Evolutionary conservation across 1,140 invertebrate genomes (phyloP).

Genomic region (Pentalonia nigronervosa): DNA sequence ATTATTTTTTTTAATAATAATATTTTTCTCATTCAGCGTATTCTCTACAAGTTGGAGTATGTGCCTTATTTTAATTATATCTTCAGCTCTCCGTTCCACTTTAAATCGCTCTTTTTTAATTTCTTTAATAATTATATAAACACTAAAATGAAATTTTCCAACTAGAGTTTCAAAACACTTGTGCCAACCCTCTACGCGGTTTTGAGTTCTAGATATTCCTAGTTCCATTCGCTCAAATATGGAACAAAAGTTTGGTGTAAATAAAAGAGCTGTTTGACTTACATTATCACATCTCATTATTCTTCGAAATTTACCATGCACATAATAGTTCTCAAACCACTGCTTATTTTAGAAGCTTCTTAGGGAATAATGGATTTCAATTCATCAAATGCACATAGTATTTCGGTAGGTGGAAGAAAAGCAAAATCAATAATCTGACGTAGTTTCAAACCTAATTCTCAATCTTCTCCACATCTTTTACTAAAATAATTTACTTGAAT

Average conservation of each 20-base stretch:
- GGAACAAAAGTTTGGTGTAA: not conserved
- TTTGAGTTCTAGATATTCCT: not conserved
- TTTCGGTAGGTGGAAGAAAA: not conserved
- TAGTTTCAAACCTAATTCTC: not conserved
- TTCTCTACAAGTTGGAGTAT: too few species aligned
- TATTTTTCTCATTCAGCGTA: too few species aligned
- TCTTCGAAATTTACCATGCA: not conserved
- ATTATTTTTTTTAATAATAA: too few species aligned
- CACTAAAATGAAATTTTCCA: conserved; percentile 11
- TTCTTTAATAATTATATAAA: not conserved
- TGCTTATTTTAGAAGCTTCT: conserved; percentile 9
- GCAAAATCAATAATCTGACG: not conserved
- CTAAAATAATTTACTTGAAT: too few species aligned
- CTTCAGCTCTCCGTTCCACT: not conserved
- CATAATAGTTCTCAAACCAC: not conserved
- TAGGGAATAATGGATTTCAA: not conserved
- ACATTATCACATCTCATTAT: not conserved
- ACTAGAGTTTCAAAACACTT: not conserved
- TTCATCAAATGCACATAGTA: not conserved
- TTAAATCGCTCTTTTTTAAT: conserved; percentile 8
- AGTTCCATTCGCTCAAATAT: not conserved
- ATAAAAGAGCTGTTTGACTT: not conserved
- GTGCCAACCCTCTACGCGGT: not conserved
- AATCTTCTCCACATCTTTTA: not conserved
- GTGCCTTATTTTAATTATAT: not conserved